phyloP scores from a whole-genome alignment of 2,888 invertebrate genomes.

The Stenoptilia bipunctidactyla region DNA sequence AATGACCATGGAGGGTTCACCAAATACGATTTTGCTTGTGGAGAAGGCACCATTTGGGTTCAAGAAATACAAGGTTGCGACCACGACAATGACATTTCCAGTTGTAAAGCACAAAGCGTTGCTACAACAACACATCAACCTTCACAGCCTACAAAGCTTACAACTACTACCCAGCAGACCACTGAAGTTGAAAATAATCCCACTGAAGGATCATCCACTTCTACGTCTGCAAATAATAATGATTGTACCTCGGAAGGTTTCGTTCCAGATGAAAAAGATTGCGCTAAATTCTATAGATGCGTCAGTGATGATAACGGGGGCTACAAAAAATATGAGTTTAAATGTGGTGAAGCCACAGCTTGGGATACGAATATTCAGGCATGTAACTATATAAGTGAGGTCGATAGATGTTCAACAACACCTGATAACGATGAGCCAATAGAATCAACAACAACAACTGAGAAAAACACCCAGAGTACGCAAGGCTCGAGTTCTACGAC shows the following conservation, averaged over 20 bases:
- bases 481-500: background rate
- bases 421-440: background rate
- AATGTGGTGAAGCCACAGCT: conserved; percentile 70
- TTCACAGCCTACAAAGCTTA: conserved; percentile 10
- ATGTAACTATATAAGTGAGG: conserved; percentile 68
- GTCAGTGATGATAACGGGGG: conserved; percentile 45
- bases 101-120: conserved; percentile 23
- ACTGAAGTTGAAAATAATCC: background rate
- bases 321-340: conserved; percentile 65
- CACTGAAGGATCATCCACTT: background rate
- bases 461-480: background rate
- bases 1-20: conserved; percentile 54
- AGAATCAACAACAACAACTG: background rate
- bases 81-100: conserved; percentile 30
- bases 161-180: background rate
- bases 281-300: conserved; percentile 63
- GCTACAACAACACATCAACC: conserved; percentile 10
- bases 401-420: conserved; percentile 19
- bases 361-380: conserved; percentile 66
- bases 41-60: conserved; percentile 79
- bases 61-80: conserved; percentile 70
- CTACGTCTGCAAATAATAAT: conserved; percentile 4
- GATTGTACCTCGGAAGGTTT: conserved; percentile 58
- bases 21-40: conserved; percentile 74
- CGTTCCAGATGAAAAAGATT: conserved; percentile 49